Evolutionary conservation across 1,140 invertebrate genomes (phyloP), one percentile per base, ranked within the genome.

Genomic region (Bacillus rossius): DNA sequence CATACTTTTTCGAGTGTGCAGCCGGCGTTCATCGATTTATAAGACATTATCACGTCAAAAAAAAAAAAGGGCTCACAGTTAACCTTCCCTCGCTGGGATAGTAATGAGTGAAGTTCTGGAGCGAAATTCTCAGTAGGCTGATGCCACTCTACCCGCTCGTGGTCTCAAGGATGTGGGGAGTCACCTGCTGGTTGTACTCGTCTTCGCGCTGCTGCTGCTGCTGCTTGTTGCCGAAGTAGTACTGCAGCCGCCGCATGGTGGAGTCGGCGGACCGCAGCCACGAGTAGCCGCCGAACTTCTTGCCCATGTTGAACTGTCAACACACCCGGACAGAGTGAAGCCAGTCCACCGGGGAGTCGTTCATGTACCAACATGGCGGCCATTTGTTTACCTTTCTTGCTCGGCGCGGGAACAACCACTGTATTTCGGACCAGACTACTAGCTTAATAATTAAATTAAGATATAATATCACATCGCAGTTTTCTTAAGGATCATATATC

Each of bases 251-350:
- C 7, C 60, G 42, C 29, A 55, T 23, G n/a, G 48, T 61, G 17
- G 45, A 57, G 34, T 61, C 60, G 23, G 54, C 60, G 14, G 54
- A 57, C 25, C 60, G 60, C 2, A 61, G 49, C 60, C 60, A 61
- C 10, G 60, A 61, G 19, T 51, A 61, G 14, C 54, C 22, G 13
- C 60, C 60, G 25, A 61, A 61, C 41, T 61, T 61, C 54, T 61
- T 61, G 3, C 60, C 60, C 55, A 61, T 45, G 29, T 56, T 61
- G 26, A 57, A 56, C 55, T 53, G 47, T n/a, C 8, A 43, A 45
- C 42, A 45, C 3, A 40, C 38, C n/a, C n/a, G 38, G 38, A 13
- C n/a, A 10, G 38, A 13, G 38, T n/a, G n/a, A 40, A 40, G 38
- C 10, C 25, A 4, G 20, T 10, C 22, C 22, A 8, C 2, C 7